These are phyloP conservation scores for Hippocampus comes DNA, from an alignment of 2,113 vertebrate genomes.

Conservation along the genomic window DNA sequence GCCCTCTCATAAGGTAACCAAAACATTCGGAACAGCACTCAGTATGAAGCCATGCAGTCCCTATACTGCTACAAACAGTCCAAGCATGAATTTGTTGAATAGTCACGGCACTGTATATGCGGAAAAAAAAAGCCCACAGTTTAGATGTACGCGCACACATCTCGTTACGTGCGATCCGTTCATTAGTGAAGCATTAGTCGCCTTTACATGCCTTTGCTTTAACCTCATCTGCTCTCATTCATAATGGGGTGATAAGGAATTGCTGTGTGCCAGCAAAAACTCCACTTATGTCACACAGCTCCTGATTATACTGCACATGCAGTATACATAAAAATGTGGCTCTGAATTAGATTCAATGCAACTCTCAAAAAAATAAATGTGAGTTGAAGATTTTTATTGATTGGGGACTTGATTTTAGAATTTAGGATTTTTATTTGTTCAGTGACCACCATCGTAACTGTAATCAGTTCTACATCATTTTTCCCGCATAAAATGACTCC, in stretches of 20 bases:
- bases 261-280: constrained; percentile 27
- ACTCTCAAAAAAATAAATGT: background rate
- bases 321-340: background rate
- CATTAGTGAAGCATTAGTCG: constrained; percentile 53
- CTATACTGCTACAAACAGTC: background rate
- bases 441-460: too few species aligned
- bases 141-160: constrained; percentile 22
- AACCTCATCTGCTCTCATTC: constrained; percentile 52
- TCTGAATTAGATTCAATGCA: background rate
- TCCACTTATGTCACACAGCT: constrained; percentile 16
- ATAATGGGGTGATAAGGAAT: constrained; percentile 51
- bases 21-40: background rate
- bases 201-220: constrained; percentile 41
- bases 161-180: constrained; percentile 36
- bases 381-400: background rate
- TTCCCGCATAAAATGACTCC: too few species aligned
- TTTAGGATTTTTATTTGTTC: too few species aligned
- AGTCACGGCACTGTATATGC: background rate
- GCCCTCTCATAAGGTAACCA: background rate
- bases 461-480: too few species aligned
- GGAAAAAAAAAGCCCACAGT: background rate
- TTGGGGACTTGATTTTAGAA: too few species aligned
- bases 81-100: background rate
- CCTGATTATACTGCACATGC: constrained; percentile 3
- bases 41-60: background rate